A percentile compares a stretch with the other conserved stretches of the same genome.
Evolutionary conservation across 2,113 vertebrate genomes (phyloP).

Genomic region (Ammodytes dubius): DNA sequence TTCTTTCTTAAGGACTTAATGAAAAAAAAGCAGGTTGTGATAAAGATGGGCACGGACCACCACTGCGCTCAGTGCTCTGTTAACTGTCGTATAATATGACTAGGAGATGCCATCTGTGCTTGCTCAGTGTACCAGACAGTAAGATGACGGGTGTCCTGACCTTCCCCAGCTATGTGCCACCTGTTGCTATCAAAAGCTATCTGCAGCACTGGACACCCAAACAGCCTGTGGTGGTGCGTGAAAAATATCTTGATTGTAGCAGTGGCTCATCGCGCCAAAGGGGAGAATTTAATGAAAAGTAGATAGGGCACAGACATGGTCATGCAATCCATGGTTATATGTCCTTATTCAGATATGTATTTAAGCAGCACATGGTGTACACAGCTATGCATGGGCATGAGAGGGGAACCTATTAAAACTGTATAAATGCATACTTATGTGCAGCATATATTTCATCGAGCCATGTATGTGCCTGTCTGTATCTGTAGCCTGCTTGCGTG

Average conservation of each 20-base stretch:
- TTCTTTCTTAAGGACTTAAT: not conserved
- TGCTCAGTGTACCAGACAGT: conserved; percentile 51
- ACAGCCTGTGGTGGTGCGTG: conserved; percentile 44
- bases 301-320: conserved; percentile 18
- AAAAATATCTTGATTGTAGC: conserved; percentile 39
- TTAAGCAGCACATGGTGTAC: conserved; percentile 3
- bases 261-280: conserved; percentile 4
- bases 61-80: conserved; percentile 36
- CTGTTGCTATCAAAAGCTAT: conserved; percentile 62
- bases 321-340: not conserved
- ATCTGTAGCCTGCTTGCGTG: conserved; percentile 6
- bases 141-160: conserved; percentile 66
- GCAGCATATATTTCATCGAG: not conserved
- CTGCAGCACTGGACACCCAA: conserved; percentile 45
- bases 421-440: not conserved
- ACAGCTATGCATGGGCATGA: not conserved
- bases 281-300: conserved; percentile 32
- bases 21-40: not conserved
- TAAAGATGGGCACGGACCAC: not conserved
- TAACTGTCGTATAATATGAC: conserved; percentile 22
- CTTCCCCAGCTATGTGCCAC: conserved; percentile 62
- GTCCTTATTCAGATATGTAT: conserved; percentile 17
- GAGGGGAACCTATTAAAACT: not conserved
- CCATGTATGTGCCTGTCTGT: not conserved
- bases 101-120: conserved; percentile 68